Evolutionary conservation across 2,113 vertebrate species (phyloP).

Genomic region (Heloderma charlesbogerti): DNA sequence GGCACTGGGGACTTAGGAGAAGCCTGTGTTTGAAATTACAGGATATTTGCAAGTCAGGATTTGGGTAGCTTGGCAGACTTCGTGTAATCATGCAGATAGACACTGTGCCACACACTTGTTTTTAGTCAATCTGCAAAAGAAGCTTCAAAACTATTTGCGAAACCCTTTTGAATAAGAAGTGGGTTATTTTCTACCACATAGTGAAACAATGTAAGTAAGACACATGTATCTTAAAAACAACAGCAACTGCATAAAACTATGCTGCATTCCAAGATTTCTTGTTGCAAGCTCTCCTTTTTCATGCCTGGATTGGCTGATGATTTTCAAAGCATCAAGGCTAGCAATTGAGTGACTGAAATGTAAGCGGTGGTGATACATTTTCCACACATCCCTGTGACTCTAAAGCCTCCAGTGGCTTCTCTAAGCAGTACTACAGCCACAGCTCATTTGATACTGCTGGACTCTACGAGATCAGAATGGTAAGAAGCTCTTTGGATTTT

Average conservation of each 20-base stretch:
- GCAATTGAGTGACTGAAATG: slow-evolving; percentile 75
- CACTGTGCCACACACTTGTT: slow-evolving; percentile 54
- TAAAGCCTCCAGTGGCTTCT: slow-evolving; percentile 68
- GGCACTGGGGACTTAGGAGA: slow-evolving; percentile 55
- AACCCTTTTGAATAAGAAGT: slow-evolving; percentile 48
- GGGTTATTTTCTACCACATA: slow-evolving; percentile 62
- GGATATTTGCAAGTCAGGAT: slow-evolving; percentile 62
- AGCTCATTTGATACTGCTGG: slow-evolving; percentile 68
- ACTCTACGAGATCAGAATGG: slow-evolving; percentile 72
- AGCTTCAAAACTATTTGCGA: slow-evolving; percentile 45
- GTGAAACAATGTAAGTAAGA: slow-evolving; percentile 52
- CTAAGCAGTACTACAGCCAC: slow-evolving; percentile 62
- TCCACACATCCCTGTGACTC: slow-evolving; percentile 73
- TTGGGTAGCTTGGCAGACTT: slow-evolving; percentile 66
- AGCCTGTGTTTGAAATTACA: slow-evolving; percentile 57
- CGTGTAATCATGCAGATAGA: slow-evolving; percentile 18
- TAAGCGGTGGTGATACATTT: slow-evolving; percentile 74
- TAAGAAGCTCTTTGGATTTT: slow-evolving; percentile 74
- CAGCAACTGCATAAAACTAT: not conserved
- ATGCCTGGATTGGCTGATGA: slow-evolving; percentile 74
- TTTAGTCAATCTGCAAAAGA: slow-evolving; percentile 46
- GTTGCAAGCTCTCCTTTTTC: slow-evolving; percentile 61
- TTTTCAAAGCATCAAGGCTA: slow-evolving; percentile 77
- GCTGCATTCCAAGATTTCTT: slow-evolving; percentile 62
- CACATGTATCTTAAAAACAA: slow-evolving; percentile 36